A percentile compares a stretch with the other conserved stretches of the same genome.
Evolutionary conservation across 2,888 invertebrate genomes (phyloP).

Genomic region (Noctua janthe): DNA sequence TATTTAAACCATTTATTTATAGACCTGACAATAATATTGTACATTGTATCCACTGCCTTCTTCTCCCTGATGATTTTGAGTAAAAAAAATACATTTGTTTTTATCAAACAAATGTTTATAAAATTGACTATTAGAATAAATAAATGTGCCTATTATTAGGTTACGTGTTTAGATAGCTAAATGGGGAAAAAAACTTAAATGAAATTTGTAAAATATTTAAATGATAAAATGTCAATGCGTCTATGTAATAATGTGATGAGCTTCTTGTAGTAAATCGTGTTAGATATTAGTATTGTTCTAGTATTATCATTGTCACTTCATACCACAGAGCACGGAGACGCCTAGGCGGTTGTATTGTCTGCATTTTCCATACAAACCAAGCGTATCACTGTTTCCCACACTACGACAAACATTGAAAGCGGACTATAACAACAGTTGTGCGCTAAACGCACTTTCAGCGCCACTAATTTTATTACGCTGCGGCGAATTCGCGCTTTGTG

Average conservation of each 20-base stretch:
- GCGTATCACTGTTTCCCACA: neutral
- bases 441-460: neutral
- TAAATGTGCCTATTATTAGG: conserved; percentile 87
- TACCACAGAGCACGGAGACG: neutral
- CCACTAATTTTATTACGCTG: neutral
- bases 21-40: conserved; percentile 66
- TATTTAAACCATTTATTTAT: conserved; percentile 48
- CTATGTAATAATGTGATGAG: conserved; percentile 78
- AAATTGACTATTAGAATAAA: conserved; percentile 69
- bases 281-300: conserved; percentile 54
- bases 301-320: conserved; percentile 23
- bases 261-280: conserved; percentile 79
- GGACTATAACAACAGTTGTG: neutral
- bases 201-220: conserved; percentile 77
- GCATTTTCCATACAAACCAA: neutral
- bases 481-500: conserved; percentile 1
- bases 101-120: conserved; percentile 47
- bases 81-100: conserved; percentile 41
- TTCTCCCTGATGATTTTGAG: conserved; percentile 38
- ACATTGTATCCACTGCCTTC: conserved; percentile 64
- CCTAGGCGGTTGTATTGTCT: neutral
- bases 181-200: conserved; percentile 70
- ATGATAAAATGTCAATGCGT: conserved; percentile 76
- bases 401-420: neutral
- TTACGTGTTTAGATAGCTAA: conserved; percentile 83